A percentile compares a stretch with the other conserved stretches of the same genome.
Evolutionary conservation across 2,888 invertebrate species (phyloP).

Genomic region (Cephus pygmeus): DNA sequence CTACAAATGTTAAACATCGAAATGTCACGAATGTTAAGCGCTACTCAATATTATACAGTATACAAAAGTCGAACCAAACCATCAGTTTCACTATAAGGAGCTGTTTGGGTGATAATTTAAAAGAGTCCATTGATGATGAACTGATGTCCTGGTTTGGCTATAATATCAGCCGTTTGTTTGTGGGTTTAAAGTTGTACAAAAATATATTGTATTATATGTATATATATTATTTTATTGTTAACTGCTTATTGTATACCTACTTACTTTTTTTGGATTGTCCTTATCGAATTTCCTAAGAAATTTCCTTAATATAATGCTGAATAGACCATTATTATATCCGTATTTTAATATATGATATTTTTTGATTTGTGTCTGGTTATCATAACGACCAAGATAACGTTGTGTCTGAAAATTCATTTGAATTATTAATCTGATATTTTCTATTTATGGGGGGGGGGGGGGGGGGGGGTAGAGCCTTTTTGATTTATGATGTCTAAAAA

Average conservation of each 20-base stretch:
- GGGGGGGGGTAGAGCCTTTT: background rate
- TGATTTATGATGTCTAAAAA: background rate
- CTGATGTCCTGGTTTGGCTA: background rate
- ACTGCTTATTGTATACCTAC: background rate
- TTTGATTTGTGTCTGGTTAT: no score
- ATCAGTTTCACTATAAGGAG: background rate
- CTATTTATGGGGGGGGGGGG: background rate
- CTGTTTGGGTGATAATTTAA: background rate
- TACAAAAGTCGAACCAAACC: background rate
- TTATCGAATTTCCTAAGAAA: background rate
- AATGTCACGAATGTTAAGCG: background rate
- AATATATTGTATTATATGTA: conserved; percentile 3
- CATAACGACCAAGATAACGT: background rate
- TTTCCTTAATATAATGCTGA: no score
- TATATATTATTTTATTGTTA: background rate
- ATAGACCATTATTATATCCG: no score
- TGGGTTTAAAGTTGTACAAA: background rate
- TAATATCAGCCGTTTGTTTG: background rate
- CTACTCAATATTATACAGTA: background rate
- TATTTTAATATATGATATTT: no score
- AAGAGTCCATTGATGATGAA: background rate
- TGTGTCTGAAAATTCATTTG: background rate
- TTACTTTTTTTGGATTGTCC: background rate
- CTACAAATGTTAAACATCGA: background rate
- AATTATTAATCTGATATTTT: background rate